Evolutionary conservation across 2,888 invertebrate species (phyloP).

Genomic region (Hydroisotoma schaefferi): DNA sequence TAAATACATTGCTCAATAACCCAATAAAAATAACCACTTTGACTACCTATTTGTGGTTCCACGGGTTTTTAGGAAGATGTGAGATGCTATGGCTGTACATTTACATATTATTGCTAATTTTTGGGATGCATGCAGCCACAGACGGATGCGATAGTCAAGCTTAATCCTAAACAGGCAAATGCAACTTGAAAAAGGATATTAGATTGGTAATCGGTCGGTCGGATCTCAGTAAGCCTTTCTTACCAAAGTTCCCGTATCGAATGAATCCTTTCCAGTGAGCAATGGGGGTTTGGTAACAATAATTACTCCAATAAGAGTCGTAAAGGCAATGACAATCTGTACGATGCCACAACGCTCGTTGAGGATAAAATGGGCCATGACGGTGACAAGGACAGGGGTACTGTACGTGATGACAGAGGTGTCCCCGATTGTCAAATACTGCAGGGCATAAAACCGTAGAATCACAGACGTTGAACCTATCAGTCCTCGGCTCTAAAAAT

Average conservation of each 20-base stretch:
- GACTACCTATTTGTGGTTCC: no score
- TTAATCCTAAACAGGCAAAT: no score
- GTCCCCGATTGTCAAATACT: slow-evolving; percentile 46
- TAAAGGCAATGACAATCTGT: slow-evolving; percentile 40
- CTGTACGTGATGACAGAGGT: slow-evolving; percentile 44
- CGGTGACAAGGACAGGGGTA: slow-evolving; percentile 44
- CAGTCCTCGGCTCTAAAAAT: slow-evolving; percentile 46
- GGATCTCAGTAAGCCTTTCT: no score
- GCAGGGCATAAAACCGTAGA: slow-evolving; percentile 43
- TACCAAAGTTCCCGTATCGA: slow-evolving; percentile 43
- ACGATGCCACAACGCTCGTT: slow-evolving; percentile 44
- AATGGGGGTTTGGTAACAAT: slow-evolving; percentile 45
- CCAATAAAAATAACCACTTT: no score
- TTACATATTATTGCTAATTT: no score
- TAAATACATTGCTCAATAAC: no score
- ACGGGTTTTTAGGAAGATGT: no score
- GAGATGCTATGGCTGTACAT: no score
- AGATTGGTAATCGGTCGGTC: no score
- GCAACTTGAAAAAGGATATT: no score
- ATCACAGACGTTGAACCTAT: slow-evolving; percentile 43
- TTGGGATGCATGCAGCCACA: no score
- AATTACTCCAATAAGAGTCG: slow-evolving; percentile 38
- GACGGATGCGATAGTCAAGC: no score
- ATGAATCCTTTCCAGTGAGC: slow-evolving; percentile 39
- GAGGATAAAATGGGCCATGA: slow-evolving; percentile 46